These are phyloP conservation scores for Heloderma charlesbogerti DNA, from an alignment of 2,113 vertebrate genomes.

Conservation along the genomic window DNA sequence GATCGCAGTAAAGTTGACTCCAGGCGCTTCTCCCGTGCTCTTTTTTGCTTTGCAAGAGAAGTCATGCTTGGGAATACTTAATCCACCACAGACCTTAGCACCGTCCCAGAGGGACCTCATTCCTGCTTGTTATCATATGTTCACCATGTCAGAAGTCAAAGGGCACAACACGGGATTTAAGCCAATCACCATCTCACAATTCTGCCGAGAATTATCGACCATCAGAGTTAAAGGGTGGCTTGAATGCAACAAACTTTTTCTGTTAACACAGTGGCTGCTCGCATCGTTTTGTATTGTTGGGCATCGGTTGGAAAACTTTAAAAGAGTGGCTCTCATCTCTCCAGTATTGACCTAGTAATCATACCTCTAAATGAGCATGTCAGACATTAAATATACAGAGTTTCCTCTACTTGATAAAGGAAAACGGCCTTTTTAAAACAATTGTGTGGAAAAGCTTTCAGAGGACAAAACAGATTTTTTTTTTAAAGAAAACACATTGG, in stretches of 20 bases:
- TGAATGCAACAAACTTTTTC: constrained; percentile 39
- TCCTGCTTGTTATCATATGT: constrained; percentile 62
- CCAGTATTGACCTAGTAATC: constrained; percentile 39
- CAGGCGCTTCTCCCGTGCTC: constrained; percentile 30
- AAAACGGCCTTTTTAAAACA: constrained; percentile 41
- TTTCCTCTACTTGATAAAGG: constrained; percentile 44
- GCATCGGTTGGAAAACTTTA: constrained; percentile 48
- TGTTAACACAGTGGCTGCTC: constrained; percentile 1
- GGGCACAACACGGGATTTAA: constrained; percentile 64
- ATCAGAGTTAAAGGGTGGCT: constrained; percentile 38
- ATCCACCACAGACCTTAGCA: constrained; percentile 69
- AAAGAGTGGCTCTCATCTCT: constrained; percentile 57
- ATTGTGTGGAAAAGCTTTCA: constrained; percentile 12
- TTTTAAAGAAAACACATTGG: not conserved
- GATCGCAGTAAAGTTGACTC: constrained; percentile 23
- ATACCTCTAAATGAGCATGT: constrained; percentile 46
- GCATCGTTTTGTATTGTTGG: not conserved
- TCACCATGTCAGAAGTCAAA: constrained; percentile 74
- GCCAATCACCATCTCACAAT: constrained; percentile 58
- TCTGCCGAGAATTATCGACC: constrained; percentile 37
- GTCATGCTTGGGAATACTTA: constrained; percentile 61
- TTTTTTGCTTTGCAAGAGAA: constrained; percentile 54
- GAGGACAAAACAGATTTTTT: constrained; percentile 19
- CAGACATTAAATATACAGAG: constrained; percentile 65
- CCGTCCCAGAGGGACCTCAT: constrained; percentile 65